Percentiles rank a stretch among this genome's conserved stretches.
phyloP scores from a whole-genome alignment of 2,888 invertebrate species.

The Clistopyga incitator region DNA sequence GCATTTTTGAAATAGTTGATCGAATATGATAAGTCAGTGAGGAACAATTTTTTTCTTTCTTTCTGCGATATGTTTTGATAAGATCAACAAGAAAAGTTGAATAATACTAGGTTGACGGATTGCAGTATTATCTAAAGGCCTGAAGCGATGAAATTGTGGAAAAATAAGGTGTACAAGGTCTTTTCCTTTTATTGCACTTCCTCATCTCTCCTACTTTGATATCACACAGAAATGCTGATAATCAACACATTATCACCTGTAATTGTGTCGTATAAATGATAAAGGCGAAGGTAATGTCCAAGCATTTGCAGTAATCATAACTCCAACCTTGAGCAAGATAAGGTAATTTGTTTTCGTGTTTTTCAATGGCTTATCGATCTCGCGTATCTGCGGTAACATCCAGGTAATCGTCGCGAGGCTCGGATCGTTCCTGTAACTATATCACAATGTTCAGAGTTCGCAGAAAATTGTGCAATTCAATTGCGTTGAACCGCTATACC shows the following conservation, averaged over 20 bases:
- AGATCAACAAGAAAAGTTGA: not conserved
- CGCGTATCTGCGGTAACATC: conserved; percentile 22
- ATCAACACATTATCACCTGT: conserved; percentile 33
- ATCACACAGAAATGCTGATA: conserved; percentile 26
- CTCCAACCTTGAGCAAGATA: conserved; percentile 42
- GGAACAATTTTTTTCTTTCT: too few species aligned
- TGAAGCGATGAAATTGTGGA: conserved; percentile 11
- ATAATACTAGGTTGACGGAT: not conserved
- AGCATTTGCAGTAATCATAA: conserved; percentile 38
- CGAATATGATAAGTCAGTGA: not conserved
- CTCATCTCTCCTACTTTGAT: conserved; percentile 43
- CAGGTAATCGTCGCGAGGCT: not conserved
- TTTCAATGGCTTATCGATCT: conserved; percentile 51
- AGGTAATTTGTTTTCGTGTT: conserved; percentile 43
- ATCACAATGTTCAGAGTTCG: not conserved
- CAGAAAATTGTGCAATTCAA: too few species aligned
- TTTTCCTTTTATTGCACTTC: conserved; percentile 34
- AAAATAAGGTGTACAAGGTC: conserved; percentile 51
- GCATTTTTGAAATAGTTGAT: not conserved
- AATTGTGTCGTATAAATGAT: conserved; percentile 23
- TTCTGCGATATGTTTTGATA: not conserved
- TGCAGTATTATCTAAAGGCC: not conserved
- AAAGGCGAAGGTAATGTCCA: conserved; percentile 30
- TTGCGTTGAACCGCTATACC: too few species aligned
- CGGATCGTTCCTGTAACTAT: conserved; percentile 12